Evolutionary conservation across 1,140 invertebrate genomes (phyloP).

Genomic region (Macrocentrus cingulum): DNA sequence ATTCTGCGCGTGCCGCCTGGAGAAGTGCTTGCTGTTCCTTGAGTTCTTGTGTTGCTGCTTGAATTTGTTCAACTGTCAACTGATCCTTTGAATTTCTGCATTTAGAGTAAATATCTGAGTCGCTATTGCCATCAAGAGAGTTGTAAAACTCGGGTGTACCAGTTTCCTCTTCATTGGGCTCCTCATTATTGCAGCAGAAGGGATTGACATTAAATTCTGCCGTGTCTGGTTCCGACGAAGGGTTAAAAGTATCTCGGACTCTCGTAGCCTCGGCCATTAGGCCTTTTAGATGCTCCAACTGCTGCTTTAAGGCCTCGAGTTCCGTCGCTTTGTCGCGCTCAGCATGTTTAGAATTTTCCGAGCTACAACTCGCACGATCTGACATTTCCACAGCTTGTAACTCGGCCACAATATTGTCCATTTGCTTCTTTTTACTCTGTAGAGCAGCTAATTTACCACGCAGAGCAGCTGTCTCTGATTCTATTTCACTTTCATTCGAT

Average conservation of each 20-base stretch:
- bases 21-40: slow-evolving; percentile 49
- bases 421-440: slow-evolving; percentile 52
- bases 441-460: slow-evolving; percentile 49
- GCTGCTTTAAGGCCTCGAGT: slow-evolving; percentile 49
- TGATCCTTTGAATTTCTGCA: slow-evolving; percentile 29
- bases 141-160: slow-evolving; percentile 22
- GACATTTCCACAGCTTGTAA: slow-evolving; percentile 45
- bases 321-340: slow-evolving; percentile 47
- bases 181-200: slow-evolving; percentile 25
- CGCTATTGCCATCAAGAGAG: slow-evolving; percentile 37
- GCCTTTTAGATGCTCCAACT: slow-evolving; percentile 49
- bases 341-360: slow-evolving; percentile 37
- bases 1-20: slow-evolving; percentile 45
- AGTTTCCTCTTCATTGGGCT: slow-evolving; percentile 33
- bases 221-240: slow-evolving; percentile 35
- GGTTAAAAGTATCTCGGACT: slow-evolving; percentile 35
- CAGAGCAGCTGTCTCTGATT: slow-evolving; percentile 45
- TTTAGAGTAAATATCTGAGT: slow-evolving; percentile 34
- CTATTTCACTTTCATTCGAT: slow-evolving; percentile 38
- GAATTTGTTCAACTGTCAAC: slow-evolving; percentile 42
- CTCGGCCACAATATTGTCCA: slow-evolving; percentile 55
- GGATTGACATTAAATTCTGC: slow-evolving; percentile 32
- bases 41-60: slow-evolving; percentile 48
- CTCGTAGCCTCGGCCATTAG: slow-evolving; percentile 47
- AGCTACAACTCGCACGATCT: slow-evolving; percentile 43